These are phyloP conservation scores for Lytechinus variegatus DNA, from an alignment of 35 echinoderm and acorn worm species.

Conservation along the genomic window DNA sequence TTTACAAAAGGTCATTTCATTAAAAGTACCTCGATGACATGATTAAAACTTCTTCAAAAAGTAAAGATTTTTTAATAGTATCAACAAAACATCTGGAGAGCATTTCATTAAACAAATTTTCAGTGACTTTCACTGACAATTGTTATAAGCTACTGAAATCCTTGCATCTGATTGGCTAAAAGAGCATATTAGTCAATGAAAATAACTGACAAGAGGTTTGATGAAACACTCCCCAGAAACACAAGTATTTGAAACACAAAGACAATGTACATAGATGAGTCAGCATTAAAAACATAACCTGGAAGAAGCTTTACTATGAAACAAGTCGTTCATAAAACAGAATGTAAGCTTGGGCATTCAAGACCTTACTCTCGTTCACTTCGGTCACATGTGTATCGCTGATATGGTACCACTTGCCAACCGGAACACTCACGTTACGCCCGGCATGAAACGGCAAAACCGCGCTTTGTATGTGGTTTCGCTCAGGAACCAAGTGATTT, in stretches of 20 bases:
- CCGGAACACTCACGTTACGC: slow-evolving; percentile 54
- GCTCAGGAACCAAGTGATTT: slow-evolving; percentile 16
- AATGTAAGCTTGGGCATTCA: slow-evolving; percentile 90
- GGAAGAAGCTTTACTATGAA: slow-evolving; percentile 2
- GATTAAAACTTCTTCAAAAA: background rate
- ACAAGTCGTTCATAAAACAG: slow-evolving; percentile 93
- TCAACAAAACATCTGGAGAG: background rate
- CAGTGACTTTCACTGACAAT: no score
- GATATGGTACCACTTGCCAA: slow-evolving; percentile 96
- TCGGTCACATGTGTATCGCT: slow-evolving; percentile 96
- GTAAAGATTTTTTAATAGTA: background rate
- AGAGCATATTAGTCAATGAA: no score
- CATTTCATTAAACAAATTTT: no score
- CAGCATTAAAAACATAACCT: background rate
- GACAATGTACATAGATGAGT: background rate
- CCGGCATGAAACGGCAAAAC: slow-evolving; percentile 28
- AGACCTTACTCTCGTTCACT: slow-evolving; percentile 81
- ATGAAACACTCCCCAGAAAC: background rate
- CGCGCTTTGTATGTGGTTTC: slow-evolving; percentile 59
- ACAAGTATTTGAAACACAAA: background rate
- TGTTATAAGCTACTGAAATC: no score
- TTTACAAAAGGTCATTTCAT: background rate
- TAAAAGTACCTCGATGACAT: background rate
- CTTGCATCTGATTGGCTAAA: no score
- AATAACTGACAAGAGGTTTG: no score